Evolutionary conservation across 1,140 invertebrate genomes (phyloP).

Genomic region (Zaprionus taronus): DNA sequence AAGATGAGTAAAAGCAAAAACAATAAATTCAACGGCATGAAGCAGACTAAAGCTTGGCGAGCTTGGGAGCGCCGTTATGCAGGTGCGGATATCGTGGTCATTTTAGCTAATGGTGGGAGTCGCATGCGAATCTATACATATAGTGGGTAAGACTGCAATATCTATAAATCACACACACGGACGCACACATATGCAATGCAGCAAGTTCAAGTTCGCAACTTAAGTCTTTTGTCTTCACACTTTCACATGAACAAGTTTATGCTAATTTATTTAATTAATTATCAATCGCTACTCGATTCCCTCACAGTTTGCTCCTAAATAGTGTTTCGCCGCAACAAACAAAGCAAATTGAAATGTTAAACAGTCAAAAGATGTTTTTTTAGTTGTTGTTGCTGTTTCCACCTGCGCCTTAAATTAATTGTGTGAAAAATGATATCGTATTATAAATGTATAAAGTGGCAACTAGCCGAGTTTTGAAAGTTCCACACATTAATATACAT

Average conservation of each 20-base stretch:
- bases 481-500: constrained; percentile 59
- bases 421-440: constrained; percentile 73
- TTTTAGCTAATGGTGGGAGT: constrained; percentile 58
- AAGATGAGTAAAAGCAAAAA: constrained; percentile 17
- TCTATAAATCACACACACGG: constrained; percentile 27
- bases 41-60: constrained; percentile 57
- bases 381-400: neutral
- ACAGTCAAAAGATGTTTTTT: constrained; percentile 48
- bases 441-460: constrained; percentile 67
- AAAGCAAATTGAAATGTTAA: constrained; percentile 66
- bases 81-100: constrained; percentile 55
- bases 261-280: constrained; percentile 45
- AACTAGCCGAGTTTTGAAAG: constrained; percentile 60
- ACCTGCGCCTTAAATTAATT: constrained; percentile 58
- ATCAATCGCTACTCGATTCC: constrained; percentile 21
- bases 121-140: constrained; percentile 17
- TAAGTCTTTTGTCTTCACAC: constrained; percentile 48
- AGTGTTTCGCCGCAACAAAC: constrained; percentile 10
- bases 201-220: constrained; percentile 51
- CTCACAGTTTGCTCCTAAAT: constrained; percentile 5
- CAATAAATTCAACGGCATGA: constrained; percentile 25
- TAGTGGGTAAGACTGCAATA: constrained; percentile 3
- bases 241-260: constrained; percentile 36
- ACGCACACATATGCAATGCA: neutral
- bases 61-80: constrained; percentile 58